These are phyloP conservation scores for Pyrgilauda ruficollis DNA, from an alignment of 2,113 vertebrate species.

Conservation along the genomic window DNA sequence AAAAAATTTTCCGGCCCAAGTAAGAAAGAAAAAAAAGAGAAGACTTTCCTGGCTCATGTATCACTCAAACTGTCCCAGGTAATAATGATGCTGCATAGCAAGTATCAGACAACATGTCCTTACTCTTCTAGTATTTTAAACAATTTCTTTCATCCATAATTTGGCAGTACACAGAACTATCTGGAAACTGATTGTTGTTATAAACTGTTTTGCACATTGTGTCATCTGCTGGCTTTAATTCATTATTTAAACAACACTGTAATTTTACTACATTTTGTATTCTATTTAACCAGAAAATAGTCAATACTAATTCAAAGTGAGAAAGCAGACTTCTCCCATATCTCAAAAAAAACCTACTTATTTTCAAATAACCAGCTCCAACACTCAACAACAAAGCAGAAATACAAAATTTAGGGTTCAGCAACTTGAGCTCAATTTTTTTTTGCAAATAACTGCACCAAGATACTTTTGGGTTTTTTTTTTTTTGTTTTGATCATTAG, in stretches of 20 bases:
- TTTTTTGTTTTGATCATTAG: background rate
- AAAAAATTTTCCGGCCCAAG: too few relatives aligned
- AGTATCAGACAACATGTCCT: background rate
- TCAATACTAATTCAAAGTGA: background rate
- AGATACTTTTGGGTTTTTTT: background rate
- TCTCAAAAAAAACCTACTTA: background rate
- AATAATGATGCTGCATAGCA: background rate
- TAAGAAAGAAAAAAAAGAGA: background rate
- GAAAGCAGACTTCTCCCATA: background rate
- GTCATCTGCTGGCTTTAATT: slow-evolving; percentile 6
- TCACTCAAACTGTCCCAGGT: background rate
- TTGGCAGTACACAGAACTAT: background rate
- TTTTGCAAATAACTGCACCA: background rate
- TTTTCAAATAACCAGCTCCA: background rate
- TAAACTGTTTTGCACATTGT: background rate
- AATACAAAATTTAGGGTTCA: background rate
- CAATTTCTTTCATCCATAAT: background rate
- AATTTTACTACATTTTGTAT: slow-evolving; percentile 8
- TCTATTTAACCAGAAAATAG: background rate
- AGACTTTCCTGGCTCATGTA: background rate
- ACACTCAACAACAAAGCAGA: background rate
- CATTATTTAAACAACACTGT: background rate
- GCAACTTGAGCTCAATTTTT: background rate
- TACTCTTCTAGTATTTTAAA: background rate
- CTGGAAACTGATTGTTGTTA: background rate